Conservation (phyloP, 37 sponge, comb jelly and placozoan species). For the Chondrosia reniformis region DNA sequence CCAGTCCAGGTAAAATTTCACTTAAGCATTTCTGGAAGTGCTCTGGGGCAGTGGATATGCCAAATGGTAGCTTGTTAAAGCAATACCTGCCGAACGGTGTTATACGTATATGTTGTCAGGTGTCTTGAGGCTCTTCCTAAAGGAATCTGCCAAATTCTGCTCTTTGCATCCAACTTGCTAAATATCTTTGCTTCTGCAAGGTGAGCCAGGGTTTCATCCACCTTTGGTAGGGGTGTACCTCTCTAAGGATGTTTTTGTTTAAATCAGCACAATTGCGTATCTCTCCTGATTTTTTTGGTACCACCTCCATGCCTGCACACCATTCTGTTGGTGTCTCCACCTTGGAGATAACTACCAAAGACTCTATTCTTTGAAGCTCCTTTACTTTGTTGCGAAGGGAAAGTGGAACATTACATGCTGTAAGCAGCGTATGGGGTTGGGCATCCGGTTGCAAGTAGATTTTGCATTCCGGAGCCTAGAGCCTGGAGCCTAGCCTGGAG, state of each 20-base stretch:
- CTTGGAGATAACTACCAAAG: constrained; percentile 34
- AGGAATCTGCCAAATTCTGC: constrained; percentile 49
- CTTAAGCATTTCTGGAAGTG: constrained; percentile 23
- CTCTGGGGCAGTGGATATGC: constrained; percentile 22
- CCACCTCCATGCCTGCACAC: constrained; percentile 58
- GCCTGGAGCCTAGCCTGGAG: too few species aligned
- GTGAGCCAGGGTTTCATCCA: constrained; percentile 52
- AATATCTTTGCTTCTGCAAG: constrained; percentile 39
- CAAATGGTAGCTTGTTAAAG: constrained; percentile 25
- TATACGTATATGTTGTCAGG: constrained; percentile 4
- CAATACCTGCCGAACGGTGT: constrained; percentile 14
- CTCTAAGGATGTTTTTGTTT: constrained; percentile 44
- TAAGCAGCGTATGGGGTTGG: constrained; percentile 23
- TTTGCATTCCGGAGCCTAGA: too few species aligned
- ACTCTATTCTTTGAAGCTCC: constrained; percentile 26
- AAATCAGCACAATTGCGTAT: constrained; percentile 47
- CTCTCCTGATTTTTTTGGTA: constrained; percentile 27
- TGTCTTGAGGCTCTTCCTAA: neutral
- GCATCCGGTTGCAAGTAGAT: constrained; percentile 24
- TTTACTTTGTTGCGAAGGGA: constrained; percentile 32
- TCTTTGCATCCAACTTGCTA: constrained; percentile 47
- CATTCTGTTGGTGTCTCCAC: constrained; percentile 46
- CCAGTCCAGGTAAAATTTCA: neutral
- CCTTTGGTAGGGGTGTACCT: constrained; percentile 45
- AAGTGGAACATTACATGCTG: constrained; percentile 37